These are phyloP conservation scores for Centropus bengalensis DNA, from an alignment of 2,113 vertebrate genomes.

Conservation along the genomic window DNA sequence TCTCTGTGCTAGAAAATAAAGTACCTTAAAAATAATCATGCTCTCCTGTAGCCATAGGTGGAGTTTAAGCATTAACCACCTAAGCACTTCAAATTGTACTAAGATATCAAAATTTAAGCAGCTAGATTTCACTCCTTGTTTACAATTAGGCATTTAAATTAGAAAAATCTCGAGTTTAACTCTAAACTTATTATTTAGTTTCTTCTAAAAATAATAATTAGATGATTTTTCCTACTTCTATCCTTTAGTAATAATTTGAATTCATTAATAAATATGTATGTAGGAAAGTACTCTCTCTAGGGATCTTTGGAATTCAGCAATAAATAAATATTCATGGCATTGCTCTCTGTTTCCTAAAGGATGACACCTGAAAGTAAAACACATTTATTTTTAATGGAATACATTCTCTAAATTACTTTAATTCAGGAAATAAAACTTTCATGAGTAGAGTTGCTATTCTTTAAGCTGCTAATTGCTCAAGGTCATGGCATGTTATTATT, in stretches of 20 bases:
- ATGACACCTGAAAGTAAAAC: not conserved
- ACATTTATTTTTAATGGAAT: conserved; percentile 8
- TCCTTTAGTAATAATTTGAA: not conserved
- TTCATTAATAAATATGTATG: not conserved
- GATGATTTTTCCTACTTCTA: not conserved
- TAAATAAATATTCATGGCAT: not conserved
- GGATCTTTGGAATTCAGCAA: not conserved
- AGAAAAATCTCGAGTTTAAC: not conserved
- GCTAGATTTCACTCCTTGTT: not conserved
- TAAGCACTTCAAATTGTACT: not conserved
- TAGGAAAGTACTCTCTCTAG: not conserved
- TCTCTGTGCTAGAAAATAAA: not conserved
- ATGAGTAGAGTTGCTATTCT: not conserved
- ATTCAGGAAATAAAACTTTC: not conserved
- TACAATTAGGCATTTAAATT: not conserved
- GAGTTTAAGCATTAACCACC: not conserved
- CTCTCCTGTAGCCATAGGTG: not conserved
- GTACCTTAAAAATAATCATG: not conserved
- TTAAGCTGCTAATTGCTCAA: not conserved
- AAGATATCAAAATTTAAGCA: not conserved
- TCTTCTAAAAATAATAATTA: not conserved
- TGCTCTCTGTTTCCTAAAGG: not conserved
- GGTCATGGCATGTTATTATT: not conserved
- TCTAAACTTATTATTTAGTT: not conserved
- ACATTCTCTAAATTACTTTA: not conserved